phyloP scores from a whole-genome alignment of 2,888 invertebrate species.

The Baronia brevicornis region DNA sequence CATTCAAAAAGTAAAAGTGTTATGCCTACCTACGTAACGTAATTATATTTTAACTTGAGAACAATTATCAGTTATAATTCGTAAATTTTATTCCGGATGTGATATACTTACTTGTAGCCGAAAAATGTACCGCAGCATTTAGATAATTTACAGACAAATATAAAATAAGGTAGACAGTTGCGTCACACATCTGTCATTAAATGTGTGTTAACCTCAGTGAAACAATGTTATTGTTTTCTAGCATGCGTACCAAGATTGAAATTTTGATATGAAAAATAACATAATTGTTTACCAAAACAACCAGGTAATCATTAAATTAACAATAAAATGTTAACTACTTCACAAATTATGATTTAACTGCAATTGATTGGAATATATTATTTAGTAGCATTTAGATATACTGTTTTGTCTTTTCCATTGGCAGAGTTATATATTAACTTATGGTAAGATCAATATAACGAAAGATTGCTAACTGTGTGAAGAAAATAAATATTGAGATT shows the following conservation, averaged over 20 bases:
- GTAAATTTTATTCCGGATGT: conserved; percentile 3
- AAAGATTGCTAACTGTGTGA: conserved; percentile 4
- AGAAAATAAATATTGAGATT: conserved; percentile 14
- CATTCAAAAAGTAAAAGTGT: too few relatives aligned
- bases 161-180: conserved; percentile 25
- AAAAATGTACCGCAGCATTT: conserved; percentile 14
- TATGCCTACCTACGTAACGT: too few relatives aligned
- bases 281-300: conserved; percentile 2
- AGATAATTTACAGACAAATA: conserved; percentile 25
- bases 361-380: too few relatives aligned
- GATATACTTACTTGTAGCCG: conserved; percentile 2
- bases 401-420: too few relatives aligned
- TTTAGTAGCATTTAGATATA: too few relatives aligned
- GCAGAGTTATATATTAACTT: too few relatives aligned
- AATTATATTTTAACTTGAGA: too few relatives aligned
- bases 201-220: conserved; percentile 17
- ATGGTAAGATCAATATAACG: neutral
- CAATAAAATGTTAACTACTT: too few relatives aligned
- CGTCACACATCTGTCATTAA: conserved; percentile 45
- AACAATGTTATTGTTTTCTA: too few relatives aligned
- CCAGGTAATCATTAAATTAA: conserved; percentile 1
- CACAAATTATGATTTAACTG: too few relatives aligned
- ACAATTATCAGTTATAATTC: conserved; percentile 4
- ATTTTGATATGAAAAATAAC: too few relatives aligned
- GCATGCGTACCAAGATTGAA: too few relatives aligned